Conservation (phyloP, 2,113 vertebrate genomes). For the Oncorhynchus nerka region DNA sequence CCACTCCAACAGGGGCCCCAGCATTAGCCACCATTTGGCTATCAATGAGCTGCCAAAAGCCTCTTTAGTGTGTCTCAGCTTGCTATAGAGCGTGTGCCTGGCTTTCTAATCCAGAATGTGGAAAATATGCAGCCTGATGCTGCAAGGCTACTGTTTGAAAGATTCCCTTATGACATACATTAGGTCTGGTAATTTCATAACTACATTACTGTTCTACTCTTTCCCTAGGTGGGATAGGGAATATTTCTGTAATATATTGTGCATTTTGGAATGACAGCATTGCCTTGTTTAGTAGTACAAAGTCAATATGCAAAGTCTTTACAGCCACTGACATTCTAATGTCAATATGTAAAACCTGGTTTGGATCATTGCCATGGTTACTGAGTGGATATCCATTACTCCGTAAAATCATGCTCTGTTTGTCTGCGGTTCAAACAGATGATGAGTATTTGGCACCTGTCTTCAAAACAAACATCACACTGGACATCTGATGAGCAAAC, state of each 20-base stretch:
- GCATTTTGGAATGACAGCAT: neutral
- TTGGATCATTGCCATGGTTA: conserved; percentile 56
- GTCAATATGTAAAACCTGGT: conserved; percentile 6
- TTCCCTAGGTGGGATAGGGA: neutral
- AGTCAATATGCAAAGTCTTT: neutral
- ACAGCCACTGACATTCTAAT: neutral
- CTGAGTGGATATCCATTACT: conserved; percentile 40
- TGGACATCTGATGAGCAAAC: neutral
- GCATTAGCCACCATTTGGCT: neutral
- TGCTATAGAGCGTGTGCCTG: conserved; percentile 21
- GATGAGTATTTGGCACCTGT: conserved; percentile 18
- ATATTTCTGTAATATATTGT: neutral
- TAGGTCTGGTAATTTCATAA: neutral
- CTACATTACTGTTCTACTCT: neutral
- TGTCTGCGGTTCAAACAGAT: conserved; percentile 55
- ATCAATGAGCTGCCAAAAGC: conserved; percentile 20
- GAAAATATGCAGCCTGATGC: neutral
- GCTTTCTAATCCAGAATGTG: conserved; percentile 23
- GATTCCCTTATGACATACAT: too few relatives aligned
- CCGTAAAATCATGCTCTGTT: conserved; percentile 48
- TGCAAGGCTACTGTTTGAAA: too few relatives aligned
- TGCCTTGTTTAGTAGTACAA: neutral
- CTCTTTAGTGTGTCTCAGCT: conserved; percentile 6
- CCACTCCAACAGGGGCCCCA: conserved; percentile 28
- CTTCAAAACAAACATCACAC: too few relatives aligned